phyloP scores from a whole-genome alignment of 2,113 vertebrate genomes.

The Paralichthys olivaceus region DNA sequence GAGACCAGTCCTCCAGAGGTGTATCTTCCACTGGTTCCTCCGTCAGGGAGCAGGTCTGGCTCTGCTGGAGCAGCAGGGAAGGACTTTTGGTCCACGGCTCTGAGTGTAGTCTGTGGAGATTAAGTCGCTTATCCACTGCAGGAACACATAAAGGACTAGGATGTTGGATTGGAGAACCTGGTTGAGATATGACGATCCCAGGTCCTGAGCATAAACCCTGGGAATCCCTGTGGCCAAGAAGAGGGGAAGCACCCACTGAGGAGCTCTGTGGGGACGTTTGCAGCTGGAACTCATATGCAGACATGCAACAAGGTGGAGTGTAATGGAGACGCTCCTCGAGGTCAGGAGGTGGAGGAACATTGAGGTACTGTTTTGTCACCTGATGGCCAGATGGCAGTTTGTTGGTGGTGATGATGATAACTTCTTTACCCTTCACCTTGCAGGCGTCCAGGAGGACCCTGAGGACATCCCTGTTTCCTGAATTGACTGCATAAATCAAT shows the following conservation, averaged over 20 bases:
- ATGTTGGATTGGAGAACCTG: slow-evolving; percentile 76
- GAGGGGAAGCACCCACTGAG: slow-evolving; percentile 46
- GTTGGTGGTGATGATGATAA: slow-evolving; percentile 92
- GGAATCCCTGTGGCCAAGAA: slow-evolving; percentile 77
- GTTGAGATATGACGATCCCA: slow-evolving; percentile 54
- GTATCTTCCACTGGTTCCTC: slow-evolving; percentile 82
- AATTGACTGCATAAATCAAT: slow-evolving; percentile 89
- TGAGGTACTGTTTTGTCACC: slow-evolving; percentile 89
- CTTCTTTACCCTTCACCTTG: slow-evolving; percentile 90
- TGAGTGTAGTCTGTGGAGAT: slow-evolving; percentile 77
- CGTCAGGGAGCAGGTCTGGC: slow-evolving; percentile 82
- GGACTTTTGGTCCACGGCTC: slow-evolving; percentile 85
- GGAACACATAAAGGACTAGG: slow-evolving; percentile 47
- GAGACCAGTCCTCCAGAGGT: slow-evolving; percentile 81
- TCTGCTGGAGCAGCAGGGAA: slow-evolving; percentile 81
- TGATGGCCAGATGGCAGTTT: slow-evolving; percentile 86
- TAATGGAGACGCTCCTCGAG: slow-evolving; percentile 74
- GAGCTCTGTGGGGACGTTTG: slow-evolving; percentile 63
- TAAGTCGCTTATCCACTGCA: slow-evolving; percentile 73
- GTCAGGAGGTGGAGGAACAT: slow-evolving; percentile 85
- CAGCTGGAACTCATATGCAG: slow-evolving; percentile 82
- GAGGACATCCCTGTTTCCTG: slow-evolving; percentile 87
- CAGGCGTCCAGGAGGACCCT: slow-evolving; percentile 88
- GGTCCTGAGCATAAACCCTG: slow-evolving; percentile 43
- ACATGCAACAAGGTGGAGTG: slow-evolving; percentile 76